Evolutionary conservation across 2,113 vertebrate genomes (phyloP), one percentile per base, ranked within the genome.

Genomic region (Paracanthobrama guichenoti): DNA sequence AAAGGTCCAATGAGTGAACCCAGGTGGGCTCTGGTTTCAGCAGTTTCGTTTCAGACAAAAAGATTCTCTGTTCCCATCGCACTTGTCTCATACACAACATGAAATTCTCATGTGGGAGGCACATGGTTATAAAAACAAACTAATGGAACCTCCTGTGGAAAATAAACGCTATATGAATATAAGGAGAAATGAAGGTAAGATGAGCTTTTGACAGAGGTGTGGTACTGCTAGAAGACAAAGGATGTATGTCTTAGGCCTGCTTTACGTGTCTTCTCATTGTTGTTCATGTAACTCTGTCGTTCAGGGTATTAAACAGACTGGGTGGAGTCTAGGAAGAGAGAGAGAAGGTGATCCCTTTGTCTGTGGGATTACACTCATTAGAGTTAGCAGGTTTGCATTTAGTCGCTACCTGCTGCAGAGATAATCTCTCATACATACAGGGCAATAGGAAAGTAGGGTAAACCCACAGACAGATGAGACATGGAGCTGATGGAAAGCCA

Each of bases 341-440:
- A 22, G 59, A 24, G 69, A 90, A 90, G 84, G 81, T 90, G 90
- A 93, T 93, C 91, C 89, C 88, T 86, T 87, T 75, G 66, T 92
- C 90, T 87, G 71, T 81, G 88, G 90, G 89, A 89, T 94, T 93
- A 93, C 84, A 53, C 71, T 93, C 90, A 93, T 86, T 88, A 82
- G 90, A 87, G 87, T 90, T 89, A 91, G 83, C 86, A 91, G 90
- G 84, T 91, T 92, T 89, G 42, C 69, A 46, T 48, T 73, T 73
- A 73, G 71, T 26, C 42, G 46, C 42, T 72, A 46, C 5, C 42
- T 24, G 42, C 42, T 73, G 71, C 86, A 86, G 89, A 90, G 89
- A 90, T 86, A 86, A 90, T 85, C n/a, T 79, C 82, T 79, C 71
- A 86, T 59, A 85, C 50, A 76, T 44, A 66, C 79, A 78, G 84